These are phyloP conservation scores for Tetrax tetrax DNA, from an alignment of 2,113 vertebrate species.

Conservation along the genomic window DNA sequence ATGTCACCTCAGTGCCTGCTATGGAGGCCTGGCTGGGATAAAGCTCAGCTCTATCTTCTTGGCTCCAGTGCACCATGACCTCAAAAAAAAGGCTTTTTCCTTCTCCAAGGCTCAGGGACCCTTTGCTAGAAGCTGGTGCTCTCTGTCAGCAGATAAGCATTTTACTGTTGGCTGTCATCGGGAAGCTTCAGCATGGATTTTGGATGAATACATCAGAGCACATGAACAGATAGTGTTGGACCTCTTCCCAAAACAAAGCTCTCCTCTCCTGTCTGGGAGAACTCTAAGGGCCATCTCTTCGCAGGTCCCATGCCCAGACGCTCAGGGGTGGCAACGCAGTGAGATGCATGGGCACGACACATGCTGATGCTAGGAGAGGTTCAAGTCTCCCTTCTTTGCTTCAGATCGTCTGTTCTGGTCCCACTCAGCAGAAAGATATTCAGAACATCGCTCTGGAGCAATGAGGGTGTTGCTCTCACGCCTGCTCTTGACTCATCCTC, in stretches of 20 bases:
- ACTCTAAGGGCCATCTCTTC: not conserved
- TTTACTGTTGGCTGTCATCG: not conserved
- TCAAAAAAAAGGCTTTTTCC: not conserved
- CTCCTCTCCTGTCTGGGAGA: not conserved
- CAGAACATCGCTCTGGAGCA: not conserved
- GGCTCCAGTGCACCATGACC: not conserved
- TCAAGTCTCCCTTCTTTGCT: not conserved
- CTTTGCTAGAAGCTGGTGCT: not conserved
- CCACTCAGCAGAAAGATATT: not conserved
- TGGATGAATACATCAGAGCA: not conserved
- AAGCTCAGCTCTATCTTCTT: not conserved
- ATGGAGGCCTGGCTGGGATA: not conserved
- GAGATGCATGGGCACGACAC: accelerated
- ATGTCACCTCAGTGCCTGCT: not conserved
- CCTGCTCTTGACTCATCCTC: not conserved
- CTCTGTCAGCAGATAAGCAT: not conserved
- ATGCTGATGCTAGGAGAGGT: not conserved
- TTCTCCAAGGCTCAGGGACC: not conserved
- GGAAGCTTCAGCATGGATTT: not conserved
- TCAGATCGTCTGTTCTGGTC: not conserved
- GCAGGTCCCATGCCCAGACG: not conserved
- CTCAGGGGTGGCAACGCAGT: not conserved
- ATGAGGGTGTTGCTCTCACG: not conserved
- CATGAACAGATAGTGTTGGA: accelerated
- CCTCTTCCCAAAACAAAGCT: not conserved